Conservation (phyloP, 2,888 invertebrate species). For the Bembecia ichneumoniformis region DNA sequence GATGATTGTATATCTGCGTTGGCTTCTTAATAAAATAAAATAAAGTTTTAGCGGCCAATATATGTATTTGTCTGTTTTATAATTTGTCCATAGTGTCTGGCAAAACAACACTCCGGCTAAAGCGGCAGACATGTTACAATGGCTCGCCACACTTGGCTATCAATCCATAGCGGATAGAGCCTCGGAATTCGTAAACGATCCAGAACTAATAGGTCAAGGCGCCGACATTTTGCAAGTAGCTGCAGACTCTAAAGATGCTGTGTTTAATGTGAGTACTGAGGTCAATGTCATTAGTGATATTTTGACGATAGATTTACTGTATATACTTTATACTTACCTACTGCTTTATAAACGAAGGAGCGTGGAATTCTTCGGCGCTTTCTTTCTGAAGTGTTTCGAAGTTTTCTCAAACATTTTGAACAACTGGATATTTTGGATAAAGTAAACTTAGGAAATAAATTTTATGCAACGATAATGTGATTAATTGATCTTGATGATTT, state of each 20-base stretch:
- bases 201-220: conserved; percentile 26
- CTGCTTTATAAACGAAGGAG: too few species aligned
- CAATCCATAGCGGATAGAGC: conserved; percentile 38
- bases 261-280: conserved; percentile 39
- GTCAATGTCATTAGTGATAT: background rate
- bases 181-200: conserved; percentile 31
- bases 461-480: too few species aligned
- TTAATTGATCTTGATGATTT: too few species aligned
- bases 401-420: too few species aligned
- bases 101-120: conserved; percentile 35
- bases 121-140: conserved; percentile 49
- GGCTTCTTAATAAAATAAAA: too few species aligned
- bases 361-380: too few species aligned
- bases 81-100: conserved; percentile 32
- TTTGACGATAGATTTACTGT: background rate
- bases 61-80: background rate
- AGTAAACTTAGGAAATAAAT: too few species aligned
- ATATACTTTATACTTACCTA: too few species aligned
- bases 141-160: conserved; percentile 60
- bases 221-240: conserved; percentile 17
- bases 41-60: background rate
- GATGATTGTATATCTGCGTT: too few species aligned
- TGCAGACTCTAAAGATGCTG: conserved; percentile 43
- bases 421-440: too few species aligned
- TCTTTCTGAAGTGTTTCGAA: too few species aligned